Conservation (phyloP, 2,797 vertebrate species). For the Saxicola maurus region DNA sequence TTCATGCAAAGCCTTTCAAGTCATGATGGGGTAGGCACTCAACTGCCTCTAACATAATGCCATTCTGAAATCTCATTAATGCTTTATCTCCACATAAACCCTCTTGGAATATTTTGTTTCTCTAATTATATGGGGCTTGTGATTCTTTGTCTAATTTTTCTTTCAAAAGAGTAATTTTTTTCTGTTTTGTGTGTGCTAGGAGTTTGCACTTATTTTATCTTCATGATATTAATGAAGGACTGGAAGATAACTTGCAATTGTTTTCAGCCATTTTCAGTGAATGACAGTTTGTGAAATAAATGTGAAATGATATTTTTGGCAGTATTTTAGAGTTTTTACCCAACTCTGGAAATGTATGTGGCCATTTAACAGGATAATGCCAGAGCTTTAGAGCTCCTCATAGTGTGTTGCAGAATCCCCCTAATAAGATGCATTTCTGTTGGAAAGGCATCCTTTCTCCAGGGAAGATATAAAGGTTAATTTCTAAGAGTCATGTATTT, state of each 20-base stretch:
- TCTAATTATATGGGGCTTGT: not conserved
- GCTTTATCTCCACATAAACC: not conserved
- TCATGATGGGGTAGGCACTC: rapidly evolving
- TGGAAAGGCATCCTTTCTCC: not conserved
- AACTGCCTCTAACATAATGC: not conserved
- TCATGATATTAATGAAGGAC: not conserved
- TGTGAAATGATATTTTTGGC: not conserved
- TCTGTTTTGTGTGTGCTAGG: not conserved
- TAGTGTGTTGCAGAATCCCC: not conserved
- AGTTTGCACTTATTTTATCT: not conserved
- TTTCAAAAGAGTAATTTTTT: not conserved
- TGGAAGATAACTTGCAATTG: not conserved
- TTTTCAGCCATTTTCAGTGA: not conserved
- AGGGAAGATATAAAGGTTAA: not conserved
- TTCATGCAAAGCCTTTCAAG: not conserved
- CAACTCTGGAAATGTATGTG: not conserved
- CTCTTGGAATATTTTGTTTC: not conserved
- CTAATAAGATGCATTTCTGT: not conserved
- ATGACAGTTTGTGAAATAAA: not conserved
- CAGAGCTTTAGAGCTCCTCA: not conserved
- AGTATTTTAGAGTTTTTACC: not conserved
- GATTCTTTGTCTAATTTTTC: not conserved
- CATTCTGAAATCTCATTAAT: not conserved
- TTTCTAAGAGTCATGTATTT: not conserved
- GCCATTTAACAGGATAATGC: not conserved